phyloP scores from a whole-genome alignment of 92 coral and sea anemone genomes.

The Porites divaricata region DNA sequence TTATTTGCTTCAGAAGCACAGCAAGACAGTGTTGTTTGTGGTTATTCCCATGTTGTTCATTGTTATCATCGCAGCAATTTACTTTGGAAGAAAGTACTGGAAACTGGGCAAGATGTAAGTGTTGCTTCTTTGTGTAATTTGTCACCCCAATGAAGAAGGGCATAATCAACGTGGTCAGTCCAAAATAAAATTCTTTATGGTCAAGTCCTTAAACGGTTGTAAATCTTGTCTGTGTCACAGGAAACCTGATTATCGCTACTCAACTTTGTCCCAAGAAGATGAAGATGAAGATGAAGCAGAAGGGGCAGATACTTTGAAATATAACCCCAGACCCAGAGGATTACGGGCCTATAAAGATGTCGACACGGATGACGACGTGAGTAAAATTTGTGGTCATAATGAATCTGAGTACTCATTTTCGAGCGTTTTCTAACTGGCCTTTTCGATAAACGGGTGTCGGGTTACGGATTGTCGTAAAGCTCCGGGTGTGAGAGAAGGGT shows the following conservation, averaged over 20 bases:
- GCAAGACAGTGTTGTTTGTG: conserved; percentile 43
- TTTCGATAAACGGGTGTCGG: no score
- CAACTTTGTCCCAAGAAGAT: conserved; percentile 60
- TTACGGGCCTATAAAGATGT: conserved; percentile 47
- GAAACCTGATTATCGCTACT: conserved; percentile 71
- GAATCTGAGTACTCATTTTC: no score
- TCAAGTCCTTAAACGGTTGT: background rate
- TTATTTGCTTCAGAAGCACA: conserved; percentile 15
- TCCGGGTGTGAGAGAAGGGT: no score
- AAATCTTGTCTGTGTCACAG: conserved; percentile 11
- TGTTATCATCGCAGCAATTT: conserved; percentile 53
- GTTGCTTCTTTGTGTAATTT: background rate
- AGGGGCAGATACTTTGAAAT: conserved; percentile 43
- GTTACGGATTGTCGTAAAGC: no score
- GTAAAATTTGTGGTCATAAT: background rate
- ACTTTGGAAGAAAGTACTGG: conserved; percentile 81
- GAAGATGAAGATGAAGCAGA: conserved; percentile 37
- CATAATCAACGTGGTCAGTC: no score
- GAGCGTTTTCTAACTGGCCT: no score
- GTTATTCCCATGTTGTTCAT: conserved; percentile 66
- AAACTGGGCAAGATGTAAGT: conserved; percentile 69
- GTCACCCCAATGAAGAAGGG: no score
- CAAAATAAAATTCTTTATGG: background rate
- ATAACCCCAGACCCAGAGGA: conserved; percentile 69
- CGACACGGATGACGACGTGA: conserved; percentile 62